Conservation (phyloP, 2,113 vertebrate genomes). For the Takifugu bimaculatus region DNA sequence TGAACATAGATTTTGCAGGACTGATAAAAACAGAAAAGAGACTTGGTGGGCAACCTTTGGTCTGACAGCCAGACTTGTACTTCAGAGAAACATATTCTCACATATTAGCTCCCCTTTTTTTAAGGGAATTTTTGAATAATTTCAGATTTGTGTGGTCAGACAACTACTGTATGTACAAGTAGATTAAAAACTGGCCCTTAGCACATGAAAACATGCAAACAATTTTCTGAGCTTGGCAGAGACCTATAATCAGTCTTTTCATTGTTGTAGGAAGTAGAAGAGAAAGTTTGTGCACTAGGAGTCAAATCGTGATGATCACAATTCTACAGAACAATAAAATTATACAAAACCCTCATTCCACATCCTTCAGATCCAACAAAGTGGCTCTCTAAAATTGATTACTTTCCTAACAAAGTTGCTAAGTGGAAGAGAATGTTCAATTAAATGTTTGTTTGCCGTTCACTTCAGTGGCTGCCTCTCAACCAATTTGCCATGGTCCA, state of each 20-base stretch:
- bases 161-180: conserved; percentile 12
- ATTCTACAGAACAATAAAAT: conserved; percentile 31
- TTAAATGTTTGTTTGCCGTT: conserved; percentile 61
- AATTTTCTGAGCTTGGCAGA: conserved; percentile 23
- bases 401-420: conserved; percentile 31
- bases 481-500: conserved; percentile 42
- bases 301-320: conserved; percentile 14
- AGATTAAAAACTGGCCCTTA: conserved; percentile 40
- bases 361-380: conserved; percentile 17
- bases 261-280: background rate
- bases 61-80: conserved; percentile 12
- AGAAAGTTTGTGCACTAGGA: conserved; percentile 6
- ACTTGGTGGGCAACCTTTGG: too few species aligned
- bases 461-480: conserved; percentile 36
- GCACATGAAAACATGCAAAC: conserved; percentile 31
- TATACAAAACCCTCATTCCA: conserved; percentile 26
- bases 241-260: conserved; percentile 61
- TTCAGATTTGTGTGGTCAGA: conserved; percentile 11
- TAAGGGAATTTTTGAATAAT: background rate
- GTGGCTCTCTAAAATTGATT: conserved; percentile 54
- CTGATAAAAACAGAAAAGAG: too few species aligned
- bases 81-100: conserved; percentile 7
- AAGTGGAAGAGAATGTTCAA: conserved; percentile 51
- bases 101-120: background rate
- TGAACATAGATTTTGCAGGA: background rate